A percentile compares a stretch with the other conserved stretches of the same genome.
phyloP scores from a whole-genome alignment of 2,797 vertebrate genomes.

The Oreortyx pictus region DNA sequence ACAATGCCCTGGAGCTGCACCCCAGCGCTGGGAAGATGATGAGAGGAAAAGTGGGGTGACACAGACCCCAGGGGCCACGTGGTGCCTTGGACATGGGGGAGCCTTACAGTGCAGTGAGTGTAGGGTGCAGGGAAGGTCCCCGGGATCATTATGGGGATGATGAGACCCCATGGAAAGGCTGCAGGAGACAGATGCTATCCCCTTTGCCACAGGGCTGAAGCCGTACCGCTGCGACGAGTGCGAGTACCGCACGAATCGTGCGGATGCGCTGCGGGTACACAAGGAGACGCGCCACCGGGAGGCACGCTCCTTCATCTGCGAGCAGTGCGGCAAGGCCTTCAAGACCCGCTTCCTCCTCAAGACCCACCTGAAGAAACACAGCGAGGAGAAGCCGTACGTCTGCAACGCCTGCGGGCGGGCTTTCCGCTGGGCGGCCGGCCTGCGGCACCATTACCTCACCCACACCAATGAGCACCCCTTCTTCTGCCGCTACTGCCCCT shows the following conservation, averaged over 20 bases:
- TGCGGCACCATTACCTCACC: slow-evolving; percentile 94
- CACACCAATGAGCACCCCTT: slow-evolving; percentile 95
- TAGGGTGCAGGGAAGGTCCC: background rate
- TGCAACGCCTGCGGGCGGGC: slow-evolving; percentile 89
- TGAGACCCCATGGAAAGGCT: fast-evolving
- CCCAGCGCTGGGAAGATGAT: background rate
- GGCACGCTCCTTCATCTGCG: slow-evolving; percentile 91
- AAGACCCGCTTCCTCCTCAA: slow-evolving; percentile 95
- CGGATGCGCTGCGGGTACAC: slow-evolving; percentile 91
- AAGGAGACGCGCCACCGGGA: slow-evolving; percentile 91
- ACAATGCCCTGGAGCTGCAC: no score
- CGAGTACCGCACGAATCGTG: slow-evolving; percentile 93
- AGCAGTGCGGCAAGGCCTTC: slow-evolving; percentile 97
- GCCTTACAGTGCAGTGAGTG: background rate
- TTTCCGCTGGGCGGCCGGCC: slow-evolving; percentile 95
- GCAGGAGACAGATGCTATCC: background rate
- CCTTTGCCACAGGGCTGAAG: slow-evolving; percentile 86
- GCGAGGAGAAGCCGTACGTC: slow-evolving; percentile 87
- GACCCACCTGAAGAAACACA: slow-evolving; percentile 95
- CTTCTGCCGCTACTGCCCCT: slow-evolving; percentile 91
- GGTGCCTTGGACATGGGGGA: background rate
- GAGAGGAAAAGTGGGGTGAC: background rate
- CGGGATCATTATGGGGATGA: background rate
- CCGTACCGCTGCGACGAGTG: slow-evolving; percentile 90
- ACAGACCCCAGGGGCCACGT: fast-evolving